Conservation (phyloP, 2,113 vertebrate genomes). For the Chrysochloris asiatica region DNA sequence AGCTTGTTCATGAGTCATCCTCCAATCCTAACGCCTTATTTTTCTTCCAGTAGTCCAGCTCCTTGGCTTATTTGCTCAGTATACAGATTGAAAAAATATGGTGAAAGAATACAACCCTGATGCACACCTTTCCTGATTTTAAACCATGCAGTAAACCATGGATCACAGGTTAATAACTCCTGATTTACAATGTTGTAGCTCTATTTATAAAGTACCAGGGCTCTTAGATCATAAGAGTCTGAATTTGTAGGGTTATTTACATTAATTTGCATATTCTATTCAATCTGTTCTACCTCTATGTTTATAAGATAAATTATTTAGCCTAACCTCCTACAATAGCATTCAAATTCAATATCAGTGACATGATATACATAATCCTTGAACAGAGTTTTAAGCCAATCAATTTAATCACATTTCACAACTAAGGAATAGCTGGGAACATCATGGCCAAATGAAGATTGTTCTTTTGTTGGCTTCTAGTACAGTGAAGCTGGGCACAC, state of each 20-base stretch:
- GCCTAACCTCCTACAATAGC: slow-evolving; percentile 58
- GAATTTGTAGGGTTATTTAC: slow-evolving; percentile 74
- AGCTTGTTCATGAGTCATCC: not conserved
- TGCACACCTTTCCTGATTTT: not conserved
- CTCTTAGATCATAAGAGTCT: slow-evolving; percentile 74
- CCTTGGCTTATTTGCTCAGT: not conserved
- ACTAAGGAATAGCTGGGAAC: slow-evolving; percentile 26
- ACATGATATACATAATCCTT: slow-evolving; percentile 60
- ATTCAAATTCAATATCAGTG: slow-evolving; percentile 69
- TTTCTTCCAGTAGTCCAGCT: not conserved
- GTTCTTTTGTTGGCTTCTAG: not conserved
- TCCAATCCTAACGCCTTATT: not conserved
- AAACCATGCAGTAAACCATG: not conserved
- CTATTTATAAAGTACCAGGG: slow-evolving; percentile 72
- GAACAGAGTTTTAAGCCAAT: slow-evolving; percentile 65
- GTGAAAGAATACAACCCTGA: not conserved
- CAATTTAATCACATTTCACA: slow-evolving; percentile 68
- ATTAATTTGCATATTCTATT: slow-evolving; percentile 78
- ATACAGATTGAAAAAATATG: not conserved
- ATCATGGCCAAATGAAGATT: not conserved
- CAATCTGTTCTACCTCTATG: slow-evolving; percentile 71
- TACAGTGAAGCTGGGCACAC: not conserved
- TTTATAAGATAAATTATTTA: slow-evolving; percentile 77
- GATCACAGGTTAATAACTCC: slow-evolving; percentile 66
- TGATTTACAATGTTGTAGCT: slow-evolving; percentile 72